Percentiles rank a stretch among this genome's conserved stretches.
Evolutionary conservation across 2,113 vertebrate genomes (phyloP).

Genomic region (Shinisaurus crocodilurus): DNA sequence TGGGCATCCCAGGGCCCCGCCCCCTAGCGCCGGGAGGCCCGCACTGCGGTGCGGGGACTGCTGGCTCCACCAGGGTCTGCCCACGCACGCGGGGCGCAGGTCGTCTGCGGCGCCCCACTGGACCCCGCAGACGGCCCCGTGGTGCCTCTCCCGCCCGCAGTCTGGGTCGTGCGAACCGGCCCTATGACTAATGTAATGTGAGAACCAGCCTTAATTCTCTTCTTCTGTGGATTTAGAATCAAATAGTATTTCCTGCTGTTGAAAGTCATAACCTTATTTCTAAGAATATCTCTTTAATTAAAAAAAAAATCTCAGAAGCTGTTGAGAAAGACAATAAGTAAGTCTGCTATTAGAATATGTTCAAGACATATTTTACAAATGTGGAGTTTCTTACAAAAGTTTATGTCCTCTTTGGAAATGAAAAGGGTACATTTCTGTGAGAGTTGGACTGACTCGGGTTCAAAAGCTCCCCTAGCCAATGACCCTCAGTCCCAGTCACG

Average conservation of each 20-base stretch:
- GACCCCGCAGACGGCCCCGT: too few species aligned
- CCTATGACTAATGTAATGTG: background rate
- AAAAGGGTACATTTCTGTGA: background rate
- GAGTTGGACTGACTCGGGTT: too few species aligned
- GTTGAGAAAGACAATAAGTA: background rate
- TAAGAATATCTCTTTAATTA: background rate
- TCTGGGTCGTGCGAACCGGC: too few species aligned
- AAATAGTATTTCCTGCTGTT: background rate
- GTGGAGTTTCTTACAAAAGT: background rate
- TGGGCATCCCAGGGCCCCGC: too few species aligned
- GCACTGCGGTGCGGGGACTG: too few species aligned
- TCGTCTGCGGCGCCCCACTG: too few species aligned
- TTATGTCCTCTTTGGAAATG: background rate
- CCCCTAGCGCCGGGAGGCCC: too few species aligned
- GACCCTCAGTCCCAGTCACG: too few species aligned
- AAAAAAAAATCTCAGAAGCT: background rate
- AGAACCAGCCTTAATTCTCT: background rate
- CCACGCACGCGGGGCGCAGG: too few species aligned
- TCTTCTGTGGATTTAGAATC: background rate
- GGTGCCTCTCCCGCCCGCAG: too few species aligned
- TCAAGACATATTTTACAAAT: background rate
- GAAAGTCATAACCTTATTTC: background rate
- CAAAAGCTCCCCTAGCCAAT: too few species aligned
- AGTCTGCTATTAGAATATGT: background rate
- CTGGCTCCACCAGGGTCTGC: too few species aligned